Evolutionary conservation across 1,140 invertebrate species (phyloP).

Genomic region (Drosophila takahashii): DNA sequence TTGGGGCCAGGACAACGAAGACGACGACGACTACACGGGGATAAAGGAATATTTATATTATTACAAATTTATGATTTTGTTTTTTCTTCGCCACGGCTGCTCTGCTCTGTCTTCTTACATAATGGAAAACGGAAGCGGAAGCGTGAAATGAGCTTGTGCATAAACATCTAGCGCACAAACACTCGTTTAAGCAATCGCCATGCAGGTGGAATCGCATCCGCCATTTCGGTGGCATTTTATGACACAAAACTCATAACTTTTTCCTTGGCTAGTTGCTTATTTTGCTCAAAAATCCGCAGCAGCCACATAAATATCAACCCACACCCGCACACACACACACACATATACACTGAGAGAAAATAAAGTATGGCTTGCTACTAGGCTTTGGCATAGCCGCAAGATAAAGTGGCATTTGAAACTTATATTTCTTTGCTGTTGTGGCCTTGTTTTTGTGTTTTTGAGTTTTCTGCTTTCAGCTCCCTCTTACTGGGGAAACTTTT

Average conservation of each 20-base stretch:
- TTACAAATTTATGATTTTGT: slow-evolving; percentile 82
- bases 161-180: slow-evolving; percentile 66
- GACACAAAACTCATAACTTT: slow-evolving; percentile 79
- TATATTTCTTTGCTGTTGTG: slow-evolving; percentile 47
- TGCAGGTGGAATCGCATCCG: slow-evolving; percentile 63
- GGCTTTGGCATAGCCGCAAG: slow-evolving; percentile 55
- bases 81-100: slow-evolving; percentile 47
- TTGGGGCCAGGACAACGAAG: slow-evolving; percentile 8
- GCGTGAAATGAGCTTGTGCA: slow-evolving; percentile 82
- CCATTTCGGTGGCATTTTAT: slow-evolving; percentile 69
- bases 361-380: slow-evolving; percentile 55
- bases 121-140: slow-evolving; percentile 79
- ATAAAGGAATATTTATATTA: slow-evolving; percentile 82
- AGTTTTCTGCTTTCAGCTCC: background rate
- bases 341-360: slow-evolving; percentile 27
- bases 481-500: slow-evolving; percentile 34
- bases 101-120: slow-evolving; percentile 33
- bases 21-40: slow-evolving; percentile 34
- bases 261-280: slow-evolving; percentile 61
- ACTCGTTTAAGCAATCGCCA: slow-evolving; percentile 41
- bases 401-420: slow-evolving; percentile 81
- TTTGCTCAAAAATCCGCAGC: slow-evolving; percentile 73
- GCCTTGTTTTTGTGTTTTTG: slow-evolving; percentile 23
- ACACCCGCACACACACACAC: slow-evolving; percentile 45
- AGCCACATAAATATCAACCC: slow-evolving; percentile 63